Conservation (phyloP, 2,888 invertebrate species). For the Eumerus sabulonum region DNA sequence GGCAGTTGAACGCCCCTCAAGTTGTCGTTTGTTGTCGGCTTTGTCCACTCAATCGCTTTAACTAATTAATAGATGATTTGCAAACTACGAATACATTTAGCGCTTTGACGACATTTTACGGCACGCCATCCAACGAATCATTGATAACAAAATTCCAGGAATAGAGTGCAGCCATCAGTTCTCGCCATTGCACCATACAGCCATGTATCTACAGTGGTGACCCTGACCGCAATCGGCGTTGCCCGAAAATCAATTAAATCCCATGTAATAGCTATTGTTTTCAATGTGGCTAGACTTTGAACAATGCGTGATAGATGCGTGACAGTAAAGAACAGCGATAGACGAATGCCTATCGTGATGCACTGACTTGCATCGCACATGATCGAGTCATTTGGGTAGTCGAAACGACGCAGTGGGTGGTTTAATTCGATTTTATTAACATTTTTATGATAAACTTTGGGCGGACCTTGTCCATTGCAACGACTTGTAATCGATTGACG, state of each 20-base stretch:
- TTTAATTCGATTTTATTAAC: conserved; percentile 10
- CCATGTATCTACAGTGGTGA: too few species aligned
- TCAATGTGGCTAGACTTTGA: too few species aligned
- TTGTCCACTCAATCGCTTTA: conserved; percentile 33
- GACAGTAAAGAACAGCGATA: too few species aligned
- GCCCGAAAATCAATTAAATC: too few species aligned
- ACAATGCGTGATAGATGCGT: too few species aligned
- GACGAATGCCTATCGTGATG: conserved; percentile 16
- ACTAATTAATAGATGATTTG: conserved; percentile 40
- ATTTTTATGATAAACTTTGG: conserved; percentile 20
- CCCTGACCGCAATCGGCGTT: too few species aligned
- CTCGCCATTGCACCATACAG: too few species aligned
- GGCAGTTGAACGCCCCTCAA: conserved; percentile 6
- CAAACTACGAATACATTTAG: conserved; percentile 8
- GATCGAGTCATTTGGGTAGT: conserved; percentile 4
- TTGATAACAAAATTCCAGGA: conserved; percentile 8
- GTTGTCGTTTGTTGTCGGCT: conserved; percentile 14
- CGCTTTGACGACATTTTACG: too few species aligned
- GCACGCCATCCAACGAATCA: background rate
- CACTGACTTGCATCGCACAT: conserved; percentile 21
- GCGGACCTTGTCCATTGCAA: background rate
- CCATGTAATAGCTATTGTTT: too few species aligned
- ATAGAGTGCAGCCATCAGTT: background rate
- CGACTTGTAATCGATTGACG: background rate
- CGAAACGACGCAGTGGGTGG: background rate